Evolutionary conservation across 2,113 vertebrate genomes (phyloP).

Genomic region (Mus pahari): DNA sequence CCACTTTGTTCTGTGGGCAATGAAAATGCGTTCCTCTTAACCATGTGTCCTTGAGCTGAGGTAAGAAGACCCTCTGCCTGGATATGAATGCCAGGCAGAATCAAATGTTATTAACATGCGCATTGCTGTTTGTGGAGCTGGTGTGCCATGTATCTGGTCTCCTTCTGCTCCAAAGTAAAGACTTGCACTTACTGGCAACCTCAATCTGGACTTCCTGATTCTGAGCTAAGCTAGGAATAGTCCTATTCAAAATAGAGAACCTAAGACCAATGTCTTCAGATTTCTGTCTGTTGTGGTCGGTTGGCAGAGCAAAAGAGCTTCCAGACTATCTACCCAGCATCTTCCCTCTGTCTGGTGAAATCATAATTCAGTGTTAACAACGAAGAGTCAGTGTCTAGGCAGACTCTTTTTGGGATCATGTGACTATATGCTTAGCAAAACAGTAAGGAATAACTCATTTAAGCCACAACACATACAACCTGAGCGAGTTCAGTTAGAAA

Average conservation of each 20-base stretch:
- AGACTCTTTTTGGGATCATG: conserved; percentile 25
- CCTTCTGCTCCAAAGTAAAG: not conserved
- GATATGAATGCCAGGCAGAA: not conserved
- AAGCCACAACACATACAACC: not conserved
- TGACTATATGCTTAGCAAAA: not conserved
- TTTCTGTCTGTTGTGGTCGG: not conserved
- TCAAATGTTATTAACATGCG: not conserved
- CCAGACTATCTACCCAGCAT: not conserved
- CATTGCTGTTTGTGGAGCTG: not conserved
- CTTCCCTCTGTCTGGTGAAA: not conserved
- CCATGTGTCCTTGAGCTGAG: conserved; percentile 41
- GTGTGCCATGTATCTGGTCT: not conserved
- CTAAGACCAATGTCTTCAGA: not conserved
- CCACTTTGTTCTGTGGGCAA: conserved; percentile 69
- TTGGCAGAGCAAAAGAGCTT: not conserved
- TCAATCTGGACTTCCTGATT: not conserved
- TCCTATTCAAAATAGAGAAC: not conserved
- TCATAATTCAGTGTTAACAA: not conserved
- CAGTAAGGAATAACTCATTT: not conserved
- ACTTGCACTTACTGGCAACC: not conserved
- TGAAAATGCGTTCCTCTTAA: conserved; percentile 57
- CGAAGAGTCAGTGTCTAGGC: not conserved
- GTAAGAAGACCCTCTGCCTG: conserved; percentile 54
- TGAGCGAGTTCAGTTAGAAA: not conserved
- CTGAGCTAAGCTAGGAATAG: conserved; percentile 37